These are phyloP conservation scores for Seriola rivoliana DNA, from an alignment of 2,113 vertebrate genomes.

Conservation along the genomic window DNA sequence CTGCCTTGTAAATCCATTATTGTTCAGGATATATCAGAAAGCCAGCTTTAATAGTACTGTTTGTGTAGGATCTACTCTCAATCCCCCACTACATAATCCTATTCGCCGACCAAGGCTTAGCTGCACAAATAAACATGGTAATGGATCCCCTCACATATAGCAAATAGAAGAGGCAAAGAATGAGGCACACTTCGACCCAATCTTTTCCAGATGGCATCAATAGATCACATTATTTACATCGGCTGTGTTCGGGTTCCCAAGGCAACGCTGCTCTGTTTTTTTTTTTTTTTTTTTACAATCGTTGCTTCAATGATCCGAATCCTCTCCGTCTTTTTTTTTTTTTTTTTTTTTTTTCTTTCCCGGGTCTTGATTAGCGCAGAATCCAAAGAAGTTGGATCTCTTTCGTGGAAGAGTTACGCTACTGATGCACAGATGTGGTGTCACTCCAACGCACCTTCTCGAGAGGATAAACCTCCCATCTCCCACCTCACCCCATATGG, in stretches of 20 bases:
- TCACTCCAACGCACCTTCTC: constrained; percentile 70
- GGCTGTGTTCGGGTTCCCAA: constrained; percentile 89
- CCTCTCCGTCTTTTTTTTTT: constrained; percentile 10
- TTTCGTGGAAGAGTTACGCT: constrained; percentile 51
- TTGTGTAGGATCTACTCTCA: constrained; percentile 79
- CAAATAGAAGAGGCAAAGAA: constrained; percentile 69
- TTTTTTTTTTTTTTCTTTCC: constrained; percentile 29
- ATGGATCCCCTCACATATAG: constrained; percentile 80
- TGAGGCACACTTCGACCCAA: constrained; percentile 85
- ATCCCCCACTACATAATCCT: constrained; percentile 80
- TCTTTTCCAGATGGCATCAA: constrained; percentile 96
- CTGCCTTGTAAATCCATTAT: constrained; percentile 84
- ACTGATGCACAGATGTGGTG: constrained; percentile 79
- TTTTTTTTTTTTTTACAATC: constrained; percentile 26
- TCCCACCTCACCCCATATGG: constrained; percentile 58
- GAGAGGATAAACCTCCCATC: constrained; percentile 16
- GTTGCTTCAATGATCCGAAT: constrained; percentile 59
- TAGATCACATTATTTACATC: constrained; percentile 92
- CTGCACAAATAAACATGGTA: constrained; percentile 93
- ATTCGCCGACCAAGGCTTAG: constrained; percentile 81
- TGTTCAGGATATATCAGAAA: constrained; percentile 77
- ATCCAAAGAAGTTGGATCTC: constrained; percentile 64
- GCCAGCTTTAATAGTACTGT: constrained; percentile 75
- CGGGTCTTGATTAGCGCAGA: constrained; percentile 73
- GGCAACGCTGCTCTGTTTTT: constrained; percentile 83